phyloP scores from a whole-genome alignment of 2,113 vertebrate species.

The Centrocercus urophasianus region DNA sequence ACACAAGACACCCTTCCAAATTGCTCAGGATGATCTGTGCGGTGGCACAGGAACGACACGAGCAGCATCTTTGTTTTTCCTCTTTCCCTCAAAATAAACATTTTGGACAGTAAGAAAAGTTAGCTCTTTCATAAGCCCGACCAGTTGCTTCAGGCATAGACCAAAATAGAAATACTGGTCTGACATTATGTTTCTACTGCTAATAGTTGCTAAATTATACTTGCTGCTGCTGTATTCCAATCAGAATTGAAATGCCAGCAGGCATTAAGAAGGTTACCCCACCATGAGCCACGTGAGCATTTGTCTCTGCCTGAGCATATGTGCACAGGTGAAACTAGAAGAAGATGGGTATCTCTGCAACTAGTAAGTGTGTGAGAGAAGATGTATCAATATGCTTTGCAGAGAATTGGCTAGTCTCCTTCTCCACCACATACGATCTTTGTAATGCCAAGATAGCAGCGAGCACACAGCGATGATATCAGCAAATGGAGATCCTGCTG shows the following conservation, averaged over 20 bases:
- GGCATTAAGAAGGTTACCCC: background rate
- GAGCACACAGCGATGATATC: background rate
- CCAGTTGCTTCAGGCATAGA: background rate
- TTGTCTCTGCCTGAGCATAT: background rate
- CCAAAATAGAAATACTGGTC: rapidly evolving
- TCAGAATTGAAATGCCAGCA: background rate
- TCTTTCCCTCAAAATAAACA: background rate
- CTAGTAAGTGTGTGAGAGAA: background rate
- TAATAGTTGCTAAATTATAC: background rate
- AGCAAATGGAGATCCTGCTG: background rate
- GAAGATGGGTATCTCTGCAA: background rate
- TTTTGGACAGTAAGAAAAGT: background rate
- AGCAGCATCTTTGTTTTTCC: background rate
- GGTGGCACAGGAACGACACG: background rate
- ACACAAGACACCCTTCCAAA: rapidly evolving
- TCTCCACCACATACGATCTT: background rate
- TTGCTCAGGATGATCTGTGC: background rate
- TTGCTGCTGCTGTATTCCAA: background rate
- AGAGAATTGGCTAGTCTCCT: background rate
- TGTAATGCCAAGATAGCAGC: background rate
- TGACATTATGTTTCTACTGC: background rate
- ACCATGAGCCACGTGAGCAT: rapidly evolving
- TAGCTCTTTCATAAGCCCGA: background rate
- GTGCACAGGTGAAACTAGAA: background rate
- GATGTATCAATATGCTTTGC: background rate